phyloP scores from a whole-genome alignment of 2,797 vertebrate genomes.

The Loriculus beryllinus region DNA sequence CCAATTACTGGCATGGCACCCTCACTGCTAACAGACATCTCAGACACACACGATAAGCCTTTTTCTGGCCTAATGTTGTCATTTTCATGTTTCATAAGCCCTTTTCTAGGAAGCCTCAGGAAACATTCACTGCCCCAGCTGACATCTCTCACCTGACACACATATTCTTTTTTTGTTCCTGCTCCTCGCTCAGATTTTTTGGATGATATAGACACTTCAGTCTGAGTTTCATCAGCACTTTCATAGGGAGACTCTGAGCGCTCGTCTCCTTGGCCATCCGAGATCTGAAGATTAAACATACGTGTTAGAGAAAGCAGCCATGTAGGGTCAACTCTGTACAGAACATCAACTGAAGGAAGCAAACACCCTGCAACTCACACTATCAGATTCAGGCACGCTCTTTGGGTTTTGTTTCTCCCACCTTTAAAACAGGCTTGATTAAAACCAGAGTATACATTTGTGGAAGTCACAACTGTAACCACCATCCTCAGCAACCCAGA shows the following conservation, averaged over 20 bases:
- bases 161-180: slow-evolving; percentile 85
- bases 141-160: slow-evolving; percentile 86
- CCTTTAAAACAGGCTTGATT: neutral
- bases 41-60: neutral
- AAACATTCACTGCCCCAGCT: neutral
- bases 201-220: slow-evolving; percentile 75
- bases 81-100: neutral
- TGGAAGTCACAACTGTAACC: neutral
- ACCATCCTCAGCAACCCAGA: neutral
- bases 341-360: neutral
- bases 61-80: neutral
- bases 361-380: neutral
- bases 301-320: slow-evolving; percentile 36
- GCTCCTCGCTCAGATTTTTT: slow-evolving; percentile 87
- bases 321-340: neutral
- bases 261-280: slow-evolving; percentile 83
- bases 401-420: neutral
- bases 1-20: neutral
- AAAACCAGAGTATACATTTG: neutral
- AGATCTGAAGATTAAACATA: slow-evolving; percentile 80
- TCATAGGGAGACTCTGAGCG: slow-evolving; percentile 91
- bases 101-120: neutral
- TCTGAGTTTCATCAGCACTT: slow-evolving; percentile 86
- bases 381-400: neutral
- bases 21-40: neutral